Evolutionary conservation across 1,140 invertebrate species (phyloP).

Genomic region (Drosophila tani): DNA sequence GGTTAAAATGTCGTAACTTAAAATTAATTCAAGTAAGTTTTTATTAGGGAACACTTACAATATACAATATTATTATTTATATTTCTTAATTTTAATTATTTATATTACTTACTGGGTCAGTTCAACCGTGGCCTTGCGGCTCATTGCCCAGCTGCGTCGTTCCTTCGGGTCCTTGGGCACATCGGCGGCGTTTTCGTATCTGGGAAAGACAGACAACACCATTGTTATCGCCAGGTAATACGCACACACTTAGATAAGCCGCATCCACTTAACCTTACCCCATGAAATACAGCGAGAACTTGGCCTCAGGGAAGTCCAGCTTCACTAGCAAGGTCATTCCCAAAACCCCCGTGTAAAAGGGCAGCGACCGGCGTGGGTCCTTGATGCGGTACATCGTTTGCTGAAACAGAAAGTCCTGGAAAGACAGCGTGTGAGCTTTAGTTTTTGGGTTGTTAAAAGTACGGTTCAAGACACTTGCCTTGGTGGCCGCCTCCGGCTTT

Average conservation of each 20-base stretch:
- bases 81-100: no score
- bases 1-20: no score
- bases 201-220: constrained; percentile 17
- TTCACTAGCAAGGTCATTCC: constrained; percentile 96
- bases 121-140: constrained; percentile 94
- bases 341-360: constrained; percentile 95
- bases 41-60: background rate
- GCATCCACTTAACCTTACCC: constrained; percentile 85
- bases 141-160: constrained; percentile 91
- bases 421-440: background rate
- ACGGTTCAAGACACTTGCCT: constrained; percentile 78
- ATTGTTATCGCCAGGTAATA: constrained; percentile 12
- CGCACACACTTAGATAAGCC: constrained; percentile 26
- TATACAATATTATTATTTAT: background rate
- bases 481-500: constrained; percentile 87
- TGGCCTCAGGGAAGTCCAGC: constrained; percentile 94
- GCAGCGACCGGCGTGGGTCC: constrained; percentile 93
- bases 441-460: background rate
- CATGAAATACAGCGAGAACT: constrained; percentile 97
- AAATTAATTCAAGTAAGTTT: background rate
- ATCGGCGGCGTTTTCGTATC: constrained; percentile 91
- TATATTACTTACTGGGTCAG: constrained; percentile 92
- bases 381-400: constrained; percentile 98
- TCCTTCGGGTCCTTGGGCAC: constrained; percentile 90
- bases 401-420: constrained; percentile 95